Evolutionary conservation across 2,888 invertebrate species (phyloP), one percentile per base, ranked within the genome.

Genomic region (Lochmaea crataegi): DNA sequence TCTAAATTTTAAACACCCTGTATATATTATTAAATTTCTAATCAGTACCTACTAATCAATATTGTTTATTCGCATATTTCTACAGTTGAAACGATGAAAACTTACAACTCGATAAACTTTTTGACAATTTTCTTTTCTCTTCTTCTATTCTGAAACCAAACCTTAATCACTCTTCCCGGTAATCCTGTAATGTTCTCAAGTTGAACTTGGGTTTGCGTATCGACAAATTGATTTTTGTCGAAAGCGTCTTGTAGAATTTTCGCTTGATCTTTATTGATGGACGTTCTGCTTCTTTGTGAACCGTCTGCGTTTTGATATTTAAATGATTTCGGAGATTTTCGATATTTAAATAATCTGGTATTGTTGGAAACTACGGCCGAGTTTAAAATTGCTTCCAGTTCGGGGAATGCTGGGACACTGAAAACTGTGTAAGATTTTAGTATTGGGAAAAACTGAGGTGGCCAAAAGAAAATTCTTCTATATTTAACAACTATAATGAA

Each of bases 111-210:
- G 1, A 67, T 45, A 32, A 61, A 68, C 48, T 68, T 68, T 16
- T 68, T 67, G 22, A 45, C 66, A 56, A 73, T 66, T 32, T 77
- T 77, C 18, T 75, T 73, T 61, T 74, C 68, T 22, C 76, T 69
- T 22, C 77, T 71, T 38, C 76, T 72, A 56, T 77, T 77, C 26
- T 77, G 77, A 42, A 77, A 77, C 77, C 77, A 77, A 58, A 77
- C 76, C 41, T 73, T 74, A 5, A 77, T 75, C 2, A 77, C 77
- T 16, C 71, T 69, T 22, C 70, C 72, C 0, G 77, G 68, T 18
- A 77, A 58, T 5, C 77, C 77, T 3, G 76, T 76, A 12, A 72
- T 60, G 14, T 66, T 60, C 45, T 76, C 77, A 26, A 77, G 53
- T 18, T 76, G 71, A 11, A 57, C 26, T 22, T 74, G 76, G 9